Base-by-base conservation (phyloP, 1,140 invertebrate genomes). In the Rhizoglyphus robini region DNA sequence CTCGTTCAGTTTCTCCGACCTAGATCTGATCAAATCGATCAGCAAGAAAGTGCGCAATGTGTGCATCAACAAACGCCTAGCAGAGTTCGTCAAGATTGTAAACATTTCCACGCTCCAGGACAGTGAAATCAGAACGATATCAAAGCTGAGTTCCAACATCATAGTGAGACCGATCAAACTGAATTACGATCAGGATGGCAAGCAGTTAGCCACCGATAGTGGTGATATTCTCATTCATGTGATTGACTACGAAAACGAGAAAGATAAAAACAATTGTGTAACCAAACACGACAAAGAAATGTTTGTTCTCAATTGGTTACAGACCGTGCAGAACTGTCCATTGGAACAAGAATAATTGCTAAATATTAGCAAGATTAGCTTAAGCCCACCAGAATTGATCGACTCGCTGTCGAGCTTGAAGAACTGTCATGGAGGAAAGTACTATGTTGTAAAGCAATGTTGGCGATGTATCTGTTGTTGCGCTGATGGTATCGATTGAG, bases 231-330 rank as follows among this genome's bases (percentile, higher is more conserved):
- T 60, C 15, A 60, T 60, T 29, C 15, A 60, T 60, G 58, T 60
- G 13, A 32, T 60, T 20, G 27, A 60, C 0, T 81, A 83, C 5
- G 88, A 90, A 68, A 81, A 90, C 13, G 88, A 90, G 71, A 77
- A 86, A 41, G 86, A 90, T 72, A 77, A 87, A 4, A 87, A 87
- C 1, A 85, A 87, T 67, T 87, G 88, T 3, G 77, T 90, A 1
- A 87, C 86, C 15, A 89, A 88, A 74, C 90, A 90, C 75, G 87
- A 90, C 70, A 74, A 88, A 23, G 90, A 91, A 74, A 90, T 90
- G 85, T 89, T 90, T 85, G 90, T 91, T 47, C 90, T 91, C 76
- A 89, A 90, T 71, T 90, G 88, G 88, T 79, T 91, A 0, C 87
- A 90, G 72, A 88, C 86, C 1, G 78, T 90, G 4, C 87, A 90